phyloP scores from a whole-genome alignment of 2,797 vertebrate species.

The Champsocephalus esox region DNA sequence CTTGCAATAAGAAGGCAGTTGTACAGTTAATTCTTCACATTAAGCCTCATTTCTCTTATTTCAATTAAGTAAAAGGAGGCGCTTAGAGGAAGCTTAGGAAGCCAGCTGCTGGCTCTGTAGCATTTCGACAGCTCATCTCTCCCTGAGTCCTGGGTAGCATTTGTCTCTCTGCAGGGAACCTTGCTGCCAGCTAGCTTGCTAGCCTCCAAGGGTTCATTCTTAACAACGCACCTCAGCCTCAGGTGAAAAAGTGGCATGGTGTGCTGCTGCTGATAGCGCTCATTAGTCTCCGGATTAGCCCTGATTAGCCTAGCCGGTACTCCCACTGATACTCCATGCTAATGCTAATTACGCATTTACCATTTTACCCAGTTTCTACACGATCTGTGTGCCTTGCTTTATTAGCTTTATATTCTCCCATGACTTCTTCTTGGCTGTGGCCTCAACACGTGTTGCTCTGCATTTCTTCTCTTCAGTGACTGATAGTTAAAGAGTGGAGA shows the following conservation, averaged over 20 bases:
- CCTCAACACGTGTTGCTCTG: constrained; percentile 1
- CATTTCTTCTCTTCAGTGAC: constrained; percentile 10
- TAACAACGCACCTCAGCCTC: constrained; percentile 64
- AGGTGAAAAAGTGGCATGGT: constrained; percentile 66
- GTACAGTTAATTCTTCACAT: constrained; percentile 72
- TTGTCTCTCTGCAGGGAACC: constrained; percentile 73
- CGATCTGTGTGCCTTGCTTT: constrained; percentile 33
- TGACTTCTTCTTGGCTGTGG: constrained; percentile 11
- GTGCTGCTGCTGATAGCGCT: constrained; percentile 58
- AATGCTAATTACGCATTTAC: constrained; percentile 66
- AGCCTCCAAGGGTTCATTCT: constrained; percentile 53
- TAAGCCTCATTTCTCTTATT: constrained; percentile 73
- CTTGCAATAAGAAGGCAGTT: constrained; percentile 65
- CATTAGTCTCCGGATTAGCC: constrained; percentile 78
- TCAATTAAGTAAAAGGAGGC: constrained; percentile 73
- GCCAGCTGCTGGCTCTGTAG: constrained; percentile 67
- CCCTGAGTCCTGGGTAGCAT: constrained; percentile 62
- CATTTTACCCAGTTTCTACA: constrained; percentile 51
- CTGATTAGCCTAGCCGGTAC: constrained; percentile 70
- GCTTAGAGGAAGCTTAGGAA: constrained; percentile 71
- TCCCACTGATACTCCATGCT: constrained; percentile 56
- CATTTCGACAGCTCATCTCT: constrained; percentile 72
- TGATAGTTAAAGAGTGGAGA: constrained; percentile 8
- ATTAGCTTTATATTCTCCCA: constrained; percentile 25
- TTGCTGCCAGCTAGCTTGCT: constrained; percentile 45